phyloP scores from a whole-genome alignment of 2,113 vertebrate species.

The Rhinichthys klamathensis region DNA sequence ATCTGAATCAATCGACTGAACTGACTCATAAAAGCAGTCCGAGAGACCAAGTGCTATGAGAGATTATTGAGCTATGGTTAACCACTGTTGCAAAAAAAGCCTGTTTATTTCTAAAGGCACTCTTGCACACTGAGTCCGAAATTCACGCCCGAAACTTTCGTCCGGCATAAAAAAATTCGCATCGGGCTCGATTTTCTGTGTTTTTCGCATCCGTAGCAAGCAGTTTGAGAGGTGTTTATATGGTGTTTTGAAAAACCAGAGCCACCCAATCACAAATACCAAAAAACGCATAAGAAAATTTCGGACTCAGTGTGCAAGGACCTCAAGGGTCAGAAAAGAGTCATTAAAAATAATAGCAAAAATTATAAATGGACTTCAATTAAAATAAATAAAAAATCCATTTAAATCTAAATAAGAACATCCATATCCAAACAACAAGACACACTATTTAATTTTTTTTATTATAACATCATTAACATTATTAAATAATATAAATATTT shows the following conservation, averaged over 20 bases:
- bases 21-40: not conserved
- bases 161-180: too few relatives aligned
- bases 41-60: not conserved
- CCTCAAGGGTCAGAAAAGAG: not conserved
- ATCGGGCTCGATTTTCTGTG: too few relatives aligned
- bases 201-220: too few relatives aligned
- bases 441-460: not conserved
- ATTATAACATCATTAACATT: not conserved
- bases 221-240: too few relatives aligned
- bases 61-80: not conserved
- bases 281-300: too few relatives aligned
- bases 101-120: not conserved
- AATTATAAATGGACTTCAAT: not conserved
- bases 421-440: not conserved
- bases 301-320: too few relatives aligned
- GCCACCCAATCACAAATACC: too few relatives aligned
- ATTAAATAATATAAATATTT: not conserved
- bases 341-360: not conserved
- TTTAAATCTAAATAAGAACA: too few relatives aligned
- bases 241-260: too few relatives aligned
- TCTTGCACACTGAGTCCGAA: too few relatives aligned
- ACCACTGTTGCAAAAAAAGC: not conserved
- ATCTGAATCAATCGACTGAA: not conserved
- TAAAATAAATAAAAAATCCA: not conserved
- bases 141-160: too few relatives aligned